Conservation (phyloP, 2,888 invertebrate species). For the Xylota sylvarum region DNA sequence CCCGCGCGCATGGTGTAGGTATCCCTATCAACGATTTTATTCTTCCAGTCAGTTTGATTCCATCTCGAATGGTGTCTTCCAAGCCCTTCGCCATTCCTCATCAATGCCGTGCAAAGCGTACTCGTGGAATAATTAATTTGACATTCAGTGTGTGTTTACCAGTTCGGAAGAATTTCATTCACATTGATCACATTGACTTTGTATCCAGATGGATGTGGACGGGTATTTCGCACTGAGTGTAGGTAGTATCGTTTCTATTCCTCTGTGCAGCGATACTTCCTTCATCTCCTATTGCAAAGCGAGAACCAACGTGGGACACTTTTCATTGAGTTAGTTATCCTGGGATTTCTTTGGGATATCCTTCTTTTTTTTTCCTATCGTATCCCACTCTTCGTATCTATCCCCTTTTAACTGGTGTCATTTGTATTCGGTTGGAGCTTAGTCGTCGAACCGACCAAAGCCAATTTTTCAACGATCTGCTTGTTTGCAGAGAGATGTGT, state of each 20-base stretch:
- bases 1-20: conserved; percentile 1
- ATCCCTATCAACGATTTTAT: conserved; percentile 54
- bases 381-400: background rate
- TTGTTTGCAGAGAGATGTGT: conserved; percentile 20
- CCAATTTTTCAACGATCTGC: conserved; percentile 56
- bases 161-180: conserved; percentile 74
- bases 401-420: conserved; percentile 40
- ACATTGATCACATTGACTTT: conserved; percentile 74
- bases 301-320: conserved; percentile 22
- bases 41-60: conserved; percentile 62
- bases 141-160: conserved; percentile 75
- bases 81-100: background rate
- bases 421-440: conserved; percentile 44
- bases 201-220: conserved; percentile 49
- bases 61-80: conserved; percentile 47
- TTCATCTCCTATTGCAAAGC: conserved; percentile 44
- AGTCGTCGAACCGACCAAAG: conserved; percentile 61
- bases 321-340: conserved; percentile 57
- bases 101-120: conserved; percentile 29
- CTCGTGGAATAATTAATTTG: conserved; percentile 76
- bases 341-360: conserved; percentile 39
- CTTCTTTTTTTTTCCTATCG: background rate
- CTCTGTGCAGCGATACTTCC: conserved; percentile 41
- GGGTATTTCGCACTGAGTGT: conserved; percentile 23
- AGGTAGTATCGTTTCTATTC: conserved; percentile 12